Percentiles rank a stretch among this genome's conserved stretches.
Conservation (phyloP, 2,797 vertebrate genomes). For the Hydrolagus colliei region DNA sequence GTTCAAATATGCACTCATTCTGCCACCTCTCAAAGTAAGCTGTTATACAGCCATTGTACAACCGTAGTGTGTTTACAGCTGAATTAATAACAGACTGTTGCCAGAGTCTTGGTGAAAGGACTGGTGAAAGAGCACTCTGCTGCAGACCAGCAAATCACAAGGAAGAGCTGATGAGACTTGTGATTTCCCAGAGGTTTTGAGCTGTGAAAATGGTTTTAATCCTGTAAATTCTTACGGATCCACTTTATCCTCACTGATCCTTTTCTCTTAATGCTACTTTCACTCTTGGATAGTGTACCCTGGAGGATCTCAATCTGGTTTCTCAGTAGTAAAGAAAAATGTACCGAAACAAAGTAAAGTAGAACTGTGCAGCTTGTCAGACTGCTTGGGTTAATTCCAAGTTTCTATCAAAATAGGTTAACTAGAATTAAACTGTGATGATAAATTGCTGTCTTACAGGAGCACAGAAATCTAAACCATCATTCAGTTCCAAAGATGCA, state of each 20-base stretch:
- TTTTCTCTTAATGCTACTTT: too few species aligned
- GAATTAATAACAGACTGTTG: constrained; percentile 12
- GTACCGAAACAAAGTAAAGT: background rate
- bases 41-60: background rate
- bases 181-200: too few species aligned
- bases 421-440: constrained; percentile 29
- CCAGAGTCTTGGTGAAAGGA: background rate
- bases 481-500: background rate
- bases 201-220: too few species aligned
- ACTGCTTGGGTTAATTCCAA: constrained; percentile 12
- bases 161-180: too few species aligned
- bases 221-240: too few species aligned
- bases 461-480: background rate
- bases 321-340: background rate
- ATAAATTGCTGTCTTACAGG: constrained; percentile 23
- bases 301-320: too few species aligned
- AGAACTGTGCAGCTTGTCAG: background rate
- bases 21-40: background rate
- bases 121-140: too few species aligned
- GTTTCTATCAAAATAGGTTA: constrained; percentile 25
- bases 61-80: background rate
- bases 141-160: too few species aligned
- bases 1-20: background rate
- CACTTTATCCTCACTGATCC: too few species aligned
- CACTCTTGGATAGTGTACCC: too few species aligned